Base-by-base conservation (phyloP, 1,140 invertebrate species). In the Archivesica marissinica region DNA sequence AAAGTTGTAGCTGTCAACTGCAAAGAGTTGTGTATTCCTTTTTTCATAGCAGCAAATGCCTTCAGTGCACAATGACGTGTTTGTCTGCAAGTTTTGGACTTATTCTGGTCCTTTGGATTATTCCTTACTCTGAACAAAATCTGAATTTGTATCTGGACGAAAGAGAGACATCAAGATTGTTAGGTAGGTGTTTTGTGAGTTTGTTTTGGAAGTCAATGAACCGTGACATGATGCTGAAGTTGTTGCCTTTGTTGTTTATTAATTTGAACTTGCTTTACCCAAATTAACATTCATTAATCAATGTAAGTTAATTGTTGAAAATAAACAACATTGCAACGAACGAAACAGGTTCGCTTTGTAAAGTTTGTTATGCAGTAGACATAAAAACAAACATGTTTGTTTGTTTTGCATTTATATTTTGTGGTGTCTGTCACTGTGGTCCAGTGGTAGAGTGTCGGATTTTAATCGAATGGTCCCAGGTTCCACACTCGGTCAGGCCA, bases 101-200 rank as follows among this genome's bases (percentile, higher is more conserved):
- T 74, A 61, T 75, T 75, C 11, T 83, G 47, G 25, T 83, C 50
- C 35, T 83, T 9, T 83, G 80, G 80, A 83, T 75, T 83, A 83
- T 83, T 20, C 80, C 68, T n/a, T 47, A 61, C 33, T 83, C 80
- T 38, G 50, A 83, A 74, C 80, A 83, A 83, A 59, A 83, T 47
- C 70, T 83, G 38, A 83, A 83, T 38, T 72, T 83, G 52, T 83
- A 83, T 68, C 28, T 83, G 23, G 80, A 83, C 35, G 80, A 70
- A 23, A 83, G 75, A 59, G 80, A 83, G 64, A 83, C 80, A 13
- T 74, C 47, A 54, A 38, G 70, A 64, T 39, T 83, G 30, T 38
- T 83, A 35, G 80, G 80, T 83, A 75, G 35, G 80, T 83, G 1
- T 80, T 66, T 30, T 50, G 56, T 72, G 68, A 52, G 50, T 70